Conservation (phyloP, 2,113 vertebrate genomes). For the Sprattus sprattus region DNA sequence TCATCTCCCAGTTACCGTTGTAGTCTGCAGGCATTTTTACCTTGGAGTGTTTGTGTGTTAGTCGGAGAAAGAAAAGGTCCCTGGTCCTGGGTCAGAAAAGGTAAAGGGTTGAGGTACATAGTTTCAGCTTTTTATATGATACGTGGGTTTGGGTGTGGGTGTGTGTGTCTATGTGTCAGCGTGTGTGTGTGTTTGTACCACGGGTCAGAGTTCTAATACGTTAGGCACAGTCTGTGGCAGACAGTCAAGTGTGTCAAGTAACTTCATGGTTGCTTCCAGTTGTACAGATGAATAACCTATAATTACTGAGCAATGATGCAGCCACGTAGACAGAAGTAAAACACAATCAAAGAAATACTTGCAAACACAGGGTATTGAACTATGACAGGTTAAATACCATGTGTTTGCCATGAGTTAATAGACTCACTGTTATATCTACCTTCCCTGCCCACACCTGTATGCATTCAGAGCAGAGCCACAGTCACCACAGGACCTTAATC, state of each 20-base stretch:
- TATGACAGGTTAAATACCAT: no score
- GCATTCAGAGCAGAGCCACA: no score
- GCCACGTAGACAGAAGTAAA: neutral
- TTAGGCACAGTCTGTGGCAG: neutral
- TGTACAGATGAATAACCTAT: neutral
- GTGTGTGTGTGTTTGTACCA: neutral
- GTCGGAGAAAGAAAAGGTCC: neutral
- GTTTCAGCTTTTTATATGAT: neutral
- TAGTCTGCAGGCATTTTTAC: slow-evolving; percentile 85
- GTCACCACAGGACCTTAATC: no score
- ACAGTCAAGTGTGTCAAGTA: neutral
- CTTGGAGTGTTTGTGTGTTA: slow-evolving; percentile 21
- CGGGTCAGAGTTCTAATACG: slow-evolving; percentile 58
- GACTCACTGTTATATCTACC: no score
- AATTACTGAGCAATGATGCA: neutral
- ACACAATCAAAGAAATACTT: neutral
- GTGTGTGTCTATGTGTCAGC: neutral
- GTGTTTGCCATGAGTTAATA: no score
- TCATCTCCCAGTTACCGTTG: slow-evolving; percentile 93
- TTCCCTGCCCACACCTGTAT: no score
- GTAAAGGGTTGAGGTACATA: neutral
- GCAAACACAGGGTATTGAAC: no score
- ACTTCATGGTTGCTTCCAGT: neutral
- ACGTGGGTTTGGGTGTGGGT: neutral
- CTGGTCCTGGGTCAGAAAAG: neutral